Evolutionary conservation across 2,797 vertebrate species (phyloP), one percentile per base, ranked within the genome.

Genomic region (Carapus acus): DNA sequence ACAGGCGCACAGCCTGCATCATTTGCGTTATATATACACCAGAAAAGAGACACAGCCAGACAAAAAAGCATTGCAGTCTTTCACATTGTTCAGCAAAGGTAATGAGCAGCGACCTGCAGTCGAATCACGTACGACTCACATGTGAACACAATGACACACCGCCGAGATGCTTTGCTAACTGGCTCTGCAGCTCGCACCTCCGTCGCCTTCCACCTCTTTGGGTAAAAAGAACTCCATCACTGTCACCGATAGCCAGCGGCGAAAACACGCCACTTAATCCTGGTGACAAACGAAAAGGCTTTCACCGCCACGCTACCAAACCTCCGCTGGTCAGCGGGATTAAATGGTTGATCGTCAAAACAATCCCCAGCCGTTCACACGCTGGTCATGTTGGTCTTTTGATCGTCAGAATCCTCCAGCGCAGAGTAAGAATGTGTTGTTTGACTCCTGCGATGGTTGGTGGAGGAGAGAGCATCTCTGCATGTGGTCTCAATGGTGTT

Each of bases 301-400:
- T 67, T n/a, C n/a, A n/a, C 44, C 46, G 7, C 11, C 9, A 31
- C 18, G 44, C 54, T 27, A 27, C 24, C 24, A 27, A 5, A 27
- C 24, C 4, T 4, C 9, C 24, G 8, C 48, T 41, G 33, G n/a
- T 61, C 53, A 17, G 36, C 14, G 18, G 40, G 50, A 58, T 21
- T 47, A 43, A 58, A 40, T 14, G n/a, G 21, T 62, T 40, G 62
- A 49, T 38, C 29, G 42, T 58, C 43, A 24, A n/a, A 44, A 46
- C 54, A 33, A 65, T 46, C 27, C 22, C 34, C 23, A 49, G 65
- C 20, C 27, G n/a, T 55, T 83, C 49, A 84, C 41, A 86, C 66
- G 20, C 68, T 65, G 36, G 77, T 84, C 43, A 77, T 67, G 21
- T 79, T 47, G 1, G 67, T 70, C 3, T 39, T 58, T 29, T 77